phyloP scores from a whole-genome alignment of 2,113 vertebrate genomes.

The Leptodactylus fuscus region DNA sequence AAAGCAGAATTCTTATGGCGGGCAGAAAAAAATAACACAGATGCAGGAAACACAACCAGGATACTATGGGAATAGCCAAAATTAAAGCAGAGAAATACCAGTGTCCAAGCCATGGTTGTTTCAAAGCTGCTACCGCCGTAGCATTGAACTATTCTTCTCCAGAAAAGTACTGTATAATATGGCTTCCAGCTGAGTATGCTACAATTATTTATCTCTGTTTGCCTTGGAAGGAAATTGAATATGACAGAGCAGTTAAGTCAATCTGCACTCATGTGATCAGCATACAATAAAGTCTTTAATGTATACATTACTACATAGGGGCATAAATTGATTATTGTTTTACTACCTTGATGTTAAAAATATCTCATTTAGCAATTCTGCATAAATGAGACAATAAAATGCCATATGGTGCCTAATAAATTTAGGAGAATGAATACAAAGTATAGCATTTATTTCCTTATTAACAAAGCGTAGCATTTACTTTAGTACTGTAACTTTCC shows the following conservation, averaged over 20 bases:
- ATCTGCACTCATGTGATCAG: background rate
- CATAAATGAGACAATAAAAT: constrained; percentile 44
- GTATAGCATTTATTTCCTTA: constrained; percentile 38
- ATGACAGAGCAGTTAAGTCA: background rate
- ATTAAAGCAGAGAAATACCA: too few relatives aligned
- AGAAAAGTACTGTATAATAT: too few relatives aligned
- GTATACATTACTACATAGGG: background rate
- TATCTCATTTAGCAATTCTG: background rate
- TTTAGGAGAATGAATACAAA: constrained; percentile 32
- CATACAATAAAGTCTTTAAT: background rate
- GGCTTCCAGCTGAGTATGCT: too few relatives aligned
- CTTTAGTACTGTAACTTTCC: constrained; percentile 2
- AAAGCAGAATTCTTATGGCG: too few relatives aligned
- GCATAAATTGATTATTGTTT: background rate
- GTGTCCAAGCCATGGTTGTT: too few relatives aligned
- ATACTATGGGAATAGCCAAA: too few relatives aligned
- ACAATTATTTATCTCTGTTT: too few relatives aligned
- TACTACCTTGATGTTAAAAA: constrained; percentile 13
- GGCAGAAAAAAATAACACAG: too few relatives aligned
- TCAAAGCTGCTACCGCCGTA: too few relatives aligned
- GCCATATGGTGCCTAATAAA: constrained; percentile 39
- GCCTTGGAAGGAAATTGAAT: background rate
- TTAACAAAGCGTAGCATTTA: constrained; percentile 31
- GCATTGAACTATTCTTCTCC: too few relatives aligned
- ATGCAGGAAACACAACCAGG: too few relatives aligned